A percentile compares a stretch with the other conserved stretches of the same genome.
phyloP scores from a whole-genome alignment of 2,113 vertebrate genomes.

The Mustela lutreola region DNA sequence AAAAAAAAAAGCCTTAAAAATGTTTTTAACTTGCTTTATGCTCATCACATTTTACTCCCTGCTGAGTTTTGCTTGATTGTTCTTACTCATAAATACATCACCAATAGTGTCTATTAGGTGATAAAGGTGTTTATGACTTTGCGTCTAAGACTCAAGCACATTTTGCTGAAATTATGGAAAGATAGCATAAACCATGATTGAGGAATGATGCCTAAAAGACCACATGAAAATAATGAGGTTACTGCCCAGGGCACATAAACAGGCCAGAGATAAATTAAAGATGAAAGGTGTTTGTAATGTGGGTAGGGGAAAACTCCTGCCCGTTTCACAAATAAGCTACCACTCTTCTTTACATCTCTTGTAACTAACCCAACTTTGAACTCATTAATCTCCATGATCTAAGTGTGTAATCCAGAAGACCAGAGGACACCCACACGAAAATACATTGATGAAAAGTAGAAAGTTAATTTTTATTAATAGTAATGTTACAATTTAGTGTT shows the following conservation, averaged over 20 bases:
- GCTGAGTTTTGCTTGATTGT: neutral
- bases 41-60: neutral
- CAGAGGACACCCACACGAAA: neutral
- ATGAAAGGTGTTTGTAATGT: neutral
- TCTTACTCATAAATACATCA: neutral
- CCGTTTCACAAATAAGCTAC: neutral
- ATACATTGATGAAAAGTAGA: neutral
- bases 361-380: neutral
- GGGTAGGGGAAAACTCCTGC: neutral
- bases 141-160: neutral
- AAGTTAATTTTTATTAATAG: conserved; percentile 45
- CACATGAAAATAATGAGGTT: neutral
- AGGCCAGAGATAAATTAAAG: neutral
- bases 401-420: neutral
- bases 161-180: neutral
- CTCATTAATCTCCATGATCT: neutral
- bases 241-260: neutral
- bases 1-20: neutral
- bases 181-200: neutral
- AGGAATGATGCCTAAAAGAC: neutral
- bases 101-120: neutral
- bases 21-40: neutral
- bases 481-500: neutral
- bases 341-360: neutral
- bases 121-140: neutral